Conservation (phyloP, 2,888 invertebrate genomes). For the Halictus ligatus region DNA sequence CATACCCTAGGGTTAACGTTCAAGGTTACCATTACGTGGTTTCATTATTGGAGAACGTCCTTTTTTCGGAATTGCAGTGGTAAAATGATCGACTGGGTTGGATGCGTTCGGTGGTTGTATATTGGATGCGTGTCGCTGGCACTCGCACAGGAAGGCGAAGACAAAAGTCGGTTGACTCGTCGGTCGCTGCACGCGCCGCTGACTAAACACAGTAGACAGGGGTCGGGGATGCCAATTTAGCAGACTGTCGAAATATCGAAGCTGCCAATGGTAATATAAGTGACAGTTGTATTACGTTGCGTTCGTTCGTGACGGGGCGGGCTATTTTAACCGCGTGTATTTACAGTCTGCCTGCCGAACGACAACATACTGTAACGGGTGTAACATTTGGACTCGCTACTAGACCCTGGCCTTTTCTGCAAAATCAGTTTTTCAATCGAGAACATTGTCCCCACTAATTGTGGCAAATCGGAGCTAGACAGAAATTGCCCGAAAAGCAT, state of each 20-base stretch:
- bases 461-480: no score
- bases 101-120: not conserved
- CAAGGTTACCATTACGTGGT: not conserved
- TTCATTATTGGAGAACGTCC: not conserved
- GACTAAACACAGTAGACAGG: conserved; percentile 32
- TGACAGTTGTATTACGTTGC: not conserved
- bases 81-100: not conserved
- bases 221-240: conserved; percentile 17
- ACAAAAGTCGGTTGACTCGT: conserved; percentile 31
- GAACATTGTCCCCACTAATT: no score
- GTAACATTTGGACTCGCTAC: not conserved
- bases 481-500: no score
- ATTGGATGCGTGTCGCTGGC: not conserved
- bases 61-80: not conserved
- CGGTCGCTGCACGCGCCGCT: conserved; percentile 35
- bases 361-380: not conserved
- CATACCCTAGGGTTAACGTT: not conserved
- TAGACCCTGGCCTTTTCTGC: not conserved
- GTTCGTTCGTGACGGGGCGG: conserved; percentile 7
- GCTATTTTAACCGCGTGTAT: not conserved
- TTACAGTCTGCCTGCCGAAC: not conserved
- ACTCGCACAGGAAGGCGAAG: conserved; percentile 36
- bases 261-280: not conserved
- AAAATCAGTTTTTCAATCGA: not conserved
- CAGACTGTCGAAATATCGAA: conserved; percentile 25